Base-by-base conservation (phyloP, 1,140 invertebrate species). In the Rhopalosiphum maidis region DNA sequence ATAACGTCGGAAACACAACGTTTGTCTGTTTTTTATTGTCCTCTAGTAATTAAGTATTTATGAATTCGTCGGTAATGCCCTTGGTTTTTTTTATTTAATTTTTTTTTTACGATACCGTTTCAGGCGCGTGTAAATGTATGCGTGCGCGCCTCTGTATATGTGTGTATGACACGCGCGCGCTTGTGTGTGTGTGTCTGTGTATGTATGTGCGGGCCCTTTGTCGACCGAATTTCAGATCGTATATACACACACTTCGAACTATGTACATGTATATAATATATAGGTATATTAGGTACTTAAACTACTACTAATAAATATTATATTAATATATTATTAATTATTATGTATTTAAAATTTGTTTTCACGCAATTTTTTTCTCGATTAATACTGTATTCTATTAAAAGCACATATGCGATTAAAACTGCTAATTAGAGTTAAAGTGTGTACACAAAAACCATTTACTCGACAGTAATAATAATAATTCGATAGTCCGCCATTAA, bases 31-130 rank as follows among this genome's bases (percentile, higher is more conserved):
- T 93, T 93, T 93, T 93, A 86, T 93, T 93, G 82, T 93, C 82
- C 82, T 86, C 46, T 85, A 85, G 91, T 93, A 93, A 93, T 93
- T 93, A 93, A 93, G 77, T 93, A 93, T 93, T 93, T 93, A 93
- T 85, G 48, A 93, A 93, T 93, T 93, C 91, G 77, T 93, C 91
- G 77, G 91, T 85, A 55, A 82, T 91, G 90, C 68, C 60, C 90
- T 91, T 83, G 90, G 77, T 82, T 48, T 48, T 43, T 90, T 91
- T 82, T 82, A 77, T 51, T 85, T 92, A 85, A 55, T 92, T 48
- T 82, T 92, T 77, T 91, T 93, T 93, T 93, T 93, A 86, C 35
- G 82, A 86, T 93, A 93, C 91, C 46, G 82, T 85, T 93, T 93
- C 82, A 93, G 48, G 77, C 85, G 89, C 41, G 54, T 55, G 37